Base-by-base conservation (phyloP, 1,140 invertebrate species). In the Hermatobates lingyangjiaoensis region DNA sequence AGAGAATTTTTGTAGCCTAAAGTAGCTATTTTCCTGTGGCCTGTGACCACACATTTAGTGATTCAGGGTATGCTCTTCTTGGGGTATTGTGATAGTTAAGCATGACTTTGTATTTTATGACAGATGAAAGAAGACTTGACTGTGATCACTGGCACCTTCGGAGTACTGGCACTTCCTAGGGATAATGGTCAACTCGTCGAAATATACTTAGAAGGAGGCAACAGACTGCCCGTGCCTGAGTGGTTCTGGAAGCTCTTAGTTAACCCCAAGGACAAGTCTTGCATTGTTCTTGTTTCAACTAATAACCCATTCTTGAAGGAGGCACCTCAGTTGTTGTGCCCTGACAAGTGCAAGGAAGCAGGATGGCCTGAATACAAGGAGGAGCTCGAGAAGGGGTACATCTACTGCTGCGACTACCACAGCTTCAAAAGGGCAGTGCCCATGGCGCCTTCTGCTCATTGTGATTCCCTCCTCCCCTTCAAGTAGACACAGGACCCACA, bases 181-280 rank as follows among this genome's bases (percentile, higher is more conserved):
- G 47, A 40, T 26, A 34, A 51, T 12, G 45, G 42, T 15, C 27
- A 38, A 38, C n/a, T 34, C 14, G 48, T 27, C 25, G 27, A 50
- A 27, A 23, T 57, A 7, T 56, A 55, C 50, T 26, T 59, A 14
- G 38, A 57, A 23, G n/a, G 15, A 30, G 48, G 50, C 12, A 54
- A 51, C 34, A 45, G 44, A 48, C 44, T 58, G 5, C 53, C 51
- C 20, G 52, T 59, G 2, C 58, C 58, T 2, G 42, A 53, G 20
- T 47, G 42, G n/a, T 56, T 53, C 28, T 59, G 54, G 51, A 59
- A 59, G 49, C 24, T 59, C 18, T 38, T 59, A 2, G 42, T 28
- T 27, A 49, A 57, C 44, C 54, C 56, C 12, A 10, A 34, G 23
- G 54, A 40, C 26, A 47, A 21, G 10, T 24, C 25, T 3, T 51